These are phyloP conservation scores for Hyperoplus lanceolatus DNA, from an alignment of 2,797 vertebrate species.

Conservation along the genomic window DNA sequence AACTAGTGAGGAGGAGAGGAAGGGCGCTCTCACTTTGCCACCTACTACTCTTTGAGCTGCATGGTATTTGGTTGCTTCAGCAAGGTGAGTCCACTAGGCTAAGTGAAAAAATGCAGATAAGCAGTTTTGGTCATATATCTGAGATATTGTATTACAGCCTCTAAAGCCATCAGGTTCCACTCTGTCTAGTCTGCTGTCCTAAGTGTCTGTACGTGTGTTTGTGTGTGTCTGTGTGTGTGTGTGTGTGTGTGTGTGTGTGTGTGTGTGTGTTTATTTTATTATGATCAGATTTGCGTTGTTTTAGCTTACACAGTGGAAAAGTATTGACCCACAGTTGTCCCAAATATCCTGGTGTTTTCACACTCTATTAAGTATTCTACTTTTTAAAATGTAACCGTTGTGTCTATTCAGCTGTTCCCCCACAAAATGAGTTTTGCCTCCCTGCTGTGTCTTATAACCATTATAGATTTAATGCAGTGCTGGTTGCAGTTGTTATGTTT, in stretches of 20 bases:
- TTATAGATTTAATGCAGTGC: not conserved
- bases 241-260: not conserved
- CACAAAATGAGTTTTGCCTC: not conserved
- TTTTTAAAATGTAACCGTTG: not conserved
- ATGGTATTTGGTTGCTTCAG: constrained; percentile 49
- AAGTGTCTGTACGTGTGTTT: not conserved
- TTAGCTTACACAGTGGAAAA: not conserved
- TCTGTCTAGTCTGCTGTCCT: not conserved
- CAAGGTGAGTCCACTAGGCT: constrained; percentile 67
- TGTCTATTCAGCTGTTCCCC: not conserved
- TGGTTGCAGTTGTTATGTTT: not conserved
- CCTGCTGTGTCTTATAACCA: not conserved
- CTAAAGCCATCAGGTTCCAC: not conserved
- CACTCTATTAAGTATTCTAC: not conserved
- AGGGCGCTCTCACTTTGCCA: constrained; percentile 54
- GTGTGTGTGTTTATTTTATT: no score
- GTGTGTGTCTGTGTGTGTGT: not conserved
- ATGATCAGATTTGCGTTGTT: not conserved
- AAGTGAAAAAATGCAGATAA: not conserved
- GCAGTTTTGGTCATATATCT: constrained; percentile 15
- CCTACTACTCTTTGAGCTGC: constrained; percentile 50
- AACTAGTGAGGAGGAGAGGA: constrained; percentile 71
- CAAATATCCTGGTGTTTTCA: constrained; percentile 25
- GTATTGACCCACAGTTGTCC: not conserved
- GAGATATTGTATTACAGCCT: not conserved